Conservation (phyloP, 2,113 vertebrate species). For the Zingel zingel region DNA sequence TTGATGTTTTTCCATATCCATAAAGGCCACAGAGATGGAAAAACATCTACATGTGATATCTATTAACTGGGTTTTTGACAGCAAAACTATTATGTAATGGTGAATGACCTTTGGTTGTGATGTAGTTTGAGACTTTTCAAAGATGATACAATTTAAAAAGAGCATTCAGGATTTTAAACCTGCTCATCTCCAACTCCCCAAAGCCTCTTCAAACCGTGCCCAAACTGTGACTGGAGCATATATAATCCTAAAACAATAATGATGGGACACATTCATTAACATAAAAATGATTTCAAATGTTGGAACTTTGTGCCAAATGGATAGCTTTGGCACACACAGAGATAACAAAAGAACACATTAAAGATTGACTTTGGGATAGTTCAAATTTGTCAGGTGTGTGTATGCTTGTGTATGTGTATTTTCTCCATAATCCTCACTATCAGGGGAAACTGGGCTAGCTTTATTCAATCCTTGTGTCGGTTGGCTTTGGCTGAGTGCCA, state of each 20-base stretch:
- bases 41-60: background rate
- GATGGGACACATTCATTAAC: background rate
- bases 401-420: slow-evolving; percentile 20
- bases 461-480: slow-evolving; percentile 65
- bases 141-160: background rate
- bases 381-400: background rate
- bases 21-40: slow-evolving; percentile 39
- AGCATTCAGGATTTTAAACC: background rate
- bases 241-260: background rate
- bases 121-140: slow-evolving; percentile 2
- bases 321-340: background rate
- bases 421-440: slow-evolving; percentile 31
- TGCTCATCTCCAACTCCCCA: background rate
- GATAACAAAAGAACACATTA: background rate
- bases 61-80: slow-evolving; percentile 27
- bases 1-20: slow-evolving; percentile 28
- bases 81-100: background rate
- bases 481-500: slow-evolving; percentile 51
- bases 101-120: slow-evolving; percentile 11
- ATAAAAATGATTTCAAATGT: background rate
- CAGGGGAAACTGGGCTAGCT: slow-evolving; percentile 31
- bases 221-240: background rate
- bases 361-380: slow-evolving; percentile 1
- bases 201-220: background rate
- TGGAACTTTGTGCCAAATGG: background rate